Evolutionary conservation across 2,113 vertebrate genomes (phyloP), one percentile per base, ranked within the genome.

Genomic region (Mellivora capensis): DNA sequence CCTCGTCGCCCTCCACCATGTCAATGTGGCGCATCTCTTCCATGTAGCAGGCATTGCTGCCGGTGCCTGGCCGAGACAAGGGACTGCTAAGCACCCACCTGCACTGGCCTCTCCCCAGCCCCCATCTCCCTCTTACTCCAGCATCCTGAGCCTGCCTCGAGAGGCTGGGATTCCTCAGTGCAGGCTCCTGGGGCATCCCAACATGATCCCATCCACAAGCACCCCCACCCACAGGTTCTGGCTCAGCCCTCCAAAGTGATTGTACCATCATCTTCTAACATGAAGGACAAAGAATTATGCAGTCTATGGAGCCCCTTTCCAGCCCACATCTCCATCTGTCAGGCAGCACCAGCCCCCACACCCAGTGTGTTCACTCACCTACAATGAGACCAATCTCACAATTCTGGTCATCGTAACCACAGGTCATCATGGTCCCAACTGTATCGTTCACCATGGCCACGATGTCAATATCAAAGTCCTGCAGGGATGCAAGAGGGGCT

Each of bases 351-450:
- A 3, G 21, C 15, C 29, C 64, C 29, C 57, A 52, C 7, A 6
- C 39, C 62, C 20, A 7, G 31, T 0, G n/a, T 0, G 57, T 4
- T 49, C 49, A 98, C 99, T 99, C 97, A 99, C 99, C 99, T 1
- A 99, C 98, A 44, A 99, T 99, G 72, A 99, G 99, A 34, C 99
- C 99, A 23, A 99, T 99, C 98, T 99, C 99, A 77, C 99, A 99
- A 98, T 99, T 99, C 5, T 99, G 99, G 96, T 99, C 99, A 0
- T 99, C 99, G 0, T 99, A 99, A 94, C 99, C 99, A 14, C 99
- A 99, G 72, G 99, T 99, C 99, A 99, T 99, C 99, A 99, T 99
- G 79, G 99, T 99, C 79, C 99, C 99, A 3, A 99, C 99, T 0
- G 99, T 99, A 98, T 99, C 99, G 0, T 99, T 99, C 93, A 99